Conservation (phyloP, 35 echinoderm and acorn worm genomes). For the Amphiura filiformis region DNA sequence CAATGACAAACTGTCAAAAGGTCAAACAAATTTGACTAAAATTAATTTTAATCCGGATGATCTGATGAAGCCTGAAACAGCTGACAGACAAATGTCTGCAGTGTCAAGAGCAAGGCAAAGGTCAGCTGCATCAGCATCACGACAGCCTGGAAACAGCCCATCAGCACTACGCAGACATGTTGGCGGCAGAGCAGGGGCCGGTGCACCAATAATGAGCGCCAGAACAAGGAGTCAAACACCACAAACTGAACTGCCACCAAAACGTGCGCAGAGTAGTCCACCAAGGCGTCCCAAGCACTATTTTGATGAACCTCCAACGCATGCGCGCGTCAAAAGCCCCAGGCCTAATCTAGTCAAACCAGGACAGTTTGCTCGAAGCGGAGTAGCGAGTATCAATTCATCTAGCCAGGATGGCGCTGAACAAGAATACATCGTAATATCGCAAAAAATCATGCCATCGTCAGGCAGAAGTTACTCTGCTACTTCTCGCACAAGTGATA, state of each 20-base stretch:
- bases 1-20: background rate
- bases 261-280: constrained; percentile 59
- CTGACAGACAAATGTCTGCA: background rate
- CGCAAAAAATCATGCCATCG: constrained; percentile 55
- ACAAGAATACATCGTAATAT: constrained; percentile 81
- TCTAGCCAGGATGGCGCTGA: constrained; percentile 35
- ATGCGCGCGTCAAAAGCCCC: constrained; percentile 41
- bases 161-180: background rate
- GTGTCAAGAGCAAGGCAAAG: too few species aligned
- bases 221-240: background rate
- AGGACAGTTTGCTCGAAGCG: constrained; percentile 64
- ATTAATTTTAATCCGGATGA: background rate
- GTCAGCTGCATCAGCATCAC: too few species aligned
- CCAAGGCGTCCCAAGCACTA: constrained; percentile 38
- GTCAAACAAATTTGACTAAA: background rate
- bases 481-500: background rate
- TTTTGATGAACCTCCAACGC: constrained; percentile 46
- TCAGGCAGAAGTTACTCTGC: background rate
- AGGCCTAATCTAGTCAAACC: constrained; percentile 56
- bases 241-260: constrained; percentile 3
- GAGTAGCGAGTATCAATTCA: constrained; percentile 73
- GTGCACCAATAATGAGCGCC: background rate
- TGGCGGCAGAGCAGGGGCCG: too few species aligned
- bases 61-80: background rate
- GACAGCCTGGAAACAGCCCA: background rate